These are phyloP conservation scores for Hyla sarda DNA, from an alignment of 2,113 vertebrate species.

Conservation along the genomic window DNA sequence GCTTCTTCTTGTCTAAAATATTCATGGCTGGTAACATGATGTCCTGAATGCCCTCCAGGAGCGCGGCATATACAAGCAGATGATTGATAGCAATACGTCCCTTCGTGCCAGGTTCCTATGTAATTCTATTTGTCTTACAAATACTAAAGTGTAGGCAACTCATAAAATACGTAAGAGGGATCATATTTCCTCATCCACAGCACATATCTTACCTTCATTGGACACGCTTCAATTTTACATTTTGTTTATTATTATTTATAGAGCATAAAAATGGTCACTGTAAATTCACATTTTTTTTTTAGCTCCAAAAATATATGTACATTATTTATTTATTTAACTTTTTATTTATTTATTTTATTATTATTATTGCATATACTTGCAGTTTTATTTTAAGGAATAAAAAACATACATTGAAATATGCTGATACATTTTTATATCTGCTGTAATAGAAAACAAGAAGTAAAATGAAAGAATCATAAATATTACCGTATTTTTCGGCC, in stretches of 20 bases:
- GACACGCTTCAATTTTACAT: conserved; percentile 60
- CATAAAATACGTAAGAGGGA: conserved; percentile 74
- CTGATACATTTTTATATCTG: background rate
- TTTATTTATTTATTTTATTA: background rate
- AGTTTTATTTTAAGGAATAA: background rate
- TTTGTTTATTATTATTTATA: conserved; percentile 65
- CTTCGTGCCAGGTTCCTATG: conserved; percentile 78
- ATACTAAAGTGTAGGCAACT: conserved; percentile 74
- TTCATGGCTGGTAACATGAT: conserved; percentile 84
- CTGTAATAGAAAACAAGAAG: no score
- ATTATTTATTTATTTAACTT: no score
- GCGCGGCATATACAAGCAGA: conserved; percentile 74
- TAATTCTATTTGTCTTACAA: conserved; percentile 86
- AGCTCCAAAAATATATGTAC: background rate
- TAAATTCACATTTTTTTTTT: conserved; percentile 3
- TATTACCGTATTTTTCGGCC: no score
- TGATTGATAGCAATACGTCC: conserved; percentile 82
- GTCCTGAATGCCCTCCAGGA: conserved; percentile 86
- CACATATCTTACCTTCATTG: conserved; percentile 63
- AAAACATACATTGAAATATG: background rate
- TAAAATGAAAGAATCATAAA: no score
- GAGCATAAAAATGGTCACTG: background rate
- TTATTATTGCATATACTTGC: background rate
- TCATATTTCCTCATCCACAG: conserved; percentile 38
- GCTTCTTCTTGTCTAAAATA: conserved; percentile 84